Evolutionary conservation across 1,140 invertebrate species (phyloP), one percentile per base, ranked within the genome.

Genomic region (Rhopalosiphum padi): DNA sequence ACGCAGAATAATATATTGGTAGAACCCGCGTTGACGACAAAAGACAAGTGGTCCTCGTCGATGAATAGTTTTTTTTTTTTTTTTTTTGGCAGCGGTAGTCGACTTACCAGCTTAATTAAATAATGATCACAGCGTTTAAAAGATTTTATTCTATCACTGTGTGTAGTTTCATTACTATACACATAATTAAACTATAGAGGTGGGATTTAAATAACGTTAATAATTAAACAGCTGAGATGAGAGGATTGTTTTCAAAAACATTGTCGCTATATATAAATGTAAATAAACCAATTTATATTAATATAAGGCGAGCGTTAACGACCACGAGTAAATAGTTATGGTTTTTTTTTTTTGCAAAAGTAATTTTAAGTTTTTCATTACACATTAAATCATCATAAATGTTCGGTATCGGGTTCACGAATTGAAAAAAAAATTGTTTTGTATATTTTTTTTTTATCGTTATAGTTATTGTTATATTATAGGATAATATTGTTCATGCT

Each of bases 231-330:
- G 48, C 48, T 51, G 22, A 55, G 51, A 89, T 51, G 51, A 55
- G 53, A 51, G 48, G 87, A 53, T 89, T 89, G 87, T 89, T 89
- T 89, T 89, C 51, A 37, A 89, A 89, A 89, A 89, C 48, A 41
- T 89, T 89, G 30, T 89, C 15, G 35, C 11, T 55, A 89, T 53
- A 37, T 86, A 86, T 53, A 89, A 53, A 89, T 89, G 87, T 37
- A 53, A 88, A 89, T 89, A 89, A 53, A 89, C n/a, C 87, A 89
- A 89, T 89, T 89, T 89, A 89, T 89, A 89, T 89, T 89, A 53
- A 89, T 89, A 89, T 53, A 53, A 89, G 21, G 30, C 48, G 48
- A 9, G 87, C 87, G 48, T 89, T 89, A 89, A 89, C 87, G 48
- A 89, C 87, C n/a, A 35, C 2, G 5, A 6, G n/a, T 89, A 30